phyloP scores from a whole-genome alignment of 1,140 invertebrate species.

The Harpegnathos saltator region DNA sequence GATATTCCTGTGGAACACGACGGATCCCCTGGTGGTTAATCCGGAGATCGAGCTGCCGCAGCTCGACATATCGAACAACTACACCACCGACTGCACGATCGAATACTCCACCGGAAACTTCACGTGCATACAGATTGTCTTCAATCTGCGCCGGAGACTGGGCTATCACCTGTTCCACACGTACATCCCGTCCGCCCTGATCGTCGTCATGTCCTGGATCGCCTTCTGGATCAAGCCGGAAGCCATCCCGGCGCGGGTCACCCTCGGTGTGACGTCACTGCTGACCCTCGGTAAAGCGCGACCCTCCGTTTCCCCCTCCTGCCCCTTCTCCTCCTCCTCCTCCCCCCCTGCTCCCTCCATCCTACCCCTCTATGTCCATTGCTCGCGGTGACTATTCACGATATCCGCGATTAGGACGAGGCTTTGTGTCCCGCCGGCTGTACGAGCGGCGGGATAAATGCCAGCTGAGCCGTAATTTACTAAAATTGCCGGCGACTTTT shows the following conservation, averaged over 20 bases:
- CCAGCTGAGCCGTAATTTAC: slow-evolving; percentile 1
- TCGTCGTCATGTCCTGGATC: slow-evolving; percentile 97
- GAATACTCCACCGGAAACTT: slow-evolving; percentile 96
- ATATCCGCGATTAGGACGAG: slow-evolving; percentile 18
- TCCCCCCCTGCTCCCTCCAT: neutral
- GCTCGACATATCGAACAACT: slow-evolving; percentile 94
- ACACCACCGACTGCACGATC: slow-evolving; percentile 95
- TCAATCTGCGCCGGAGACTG: slow-evolving; percentile 92
- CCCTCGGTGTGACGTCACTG: slow-evolving; percentile 93
- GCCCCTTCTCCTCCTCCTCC: too few species aligned
- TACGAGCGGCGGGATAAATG: slow-evolving; percentile 1
- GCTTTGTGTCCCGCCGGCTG: neutral
- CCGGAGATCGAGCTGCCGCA: slow-evolving; percentile 95
- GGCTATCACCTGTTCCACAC: slow-evolving; percentile 96
- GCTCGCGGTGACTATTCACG: slow-evolving; percentile 38
- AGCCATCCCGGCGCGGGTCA: slow-evolving; percentile 93
- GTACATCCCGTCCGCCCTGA: slow-evolving; percentile 95
- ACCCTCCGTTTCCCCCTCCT: neutral
- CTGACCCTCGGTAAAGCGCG: slow-evolving; percentile 90
- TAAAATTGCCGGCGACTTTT: neutral
- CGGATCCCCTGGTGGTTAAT: slow-evolving; percentile 94
- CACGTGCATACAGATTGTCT: slow-evolving; percentile 94
- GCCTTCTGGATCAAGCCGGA: slow-evolving; percentile 97
- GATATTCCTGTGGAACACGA: slow-evolving; percentile 95
- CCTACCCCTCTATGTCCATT: neutral